Percentiles rank a stretch among this genome's conserved stretches.
phyloP scores from a whole-genome alignment of 2,797 vertebrate species.

The Glossophaga mutica region DNA sequence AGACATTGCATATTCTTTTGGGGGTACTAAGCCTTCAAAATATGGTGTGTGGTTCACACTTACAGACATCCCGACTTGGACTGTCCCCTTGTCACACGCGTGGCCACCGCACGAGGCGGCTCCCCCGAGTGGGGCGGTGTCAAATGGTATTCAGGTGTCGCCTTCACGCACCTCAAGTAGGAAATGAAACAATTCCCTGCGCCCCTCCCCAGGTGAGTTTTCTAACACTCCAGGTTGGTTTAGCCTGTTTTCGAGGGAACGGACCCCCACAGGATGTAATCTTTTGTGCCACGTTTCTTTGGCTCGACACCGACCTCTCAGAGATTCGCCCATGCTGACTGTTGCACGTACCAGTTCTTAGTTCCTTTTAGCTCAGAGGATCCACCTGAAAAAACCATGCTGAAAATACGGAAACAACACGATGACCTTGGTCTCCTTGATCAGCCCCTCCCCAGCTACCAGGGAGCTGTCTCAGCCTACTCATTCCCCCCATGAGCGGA shows the following conservation, averaged over 20 bases:
- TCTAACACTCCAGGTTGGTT: neutral
- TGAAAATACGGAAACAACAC: fast-evolving
- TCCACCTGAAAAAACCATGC: neutral
- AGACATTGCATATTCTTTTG: neutral
- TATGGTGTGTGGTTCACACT: neutral
- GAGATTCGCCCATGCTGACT: fast-evolving
- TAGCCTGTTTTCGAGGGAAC: neutral
- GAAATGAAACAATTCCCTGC: neutral
- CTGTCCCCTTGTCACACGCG: neutral
- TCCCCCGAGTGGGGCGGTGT: fast-evolving
- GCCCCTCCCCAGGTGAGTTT: neutral
- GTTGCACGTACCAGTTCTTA: no score
- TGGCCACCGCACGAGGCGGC: fast-evolving
- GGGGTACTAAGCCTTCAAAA: neutral
- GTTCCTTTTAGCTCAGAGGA: neutral
- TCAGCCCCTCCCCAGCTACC: neutral
- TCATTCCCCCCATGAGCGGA: fast-evolving
- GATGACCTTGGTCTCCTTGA: neutral
- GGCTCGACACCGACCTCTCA: neutral
- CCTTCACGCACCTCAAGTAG: neutral
- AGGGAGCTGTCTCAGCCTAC: neutral
- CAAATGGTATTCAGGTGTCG: fast-evolving
- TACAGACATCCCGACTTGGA: neutral
- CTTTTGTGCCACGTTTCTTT: neutral
- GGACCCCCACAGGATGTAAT: neutral